Conservation (phyloP, 1,140 invertebrate genomes). For the Drosophila mayri region DNA sequence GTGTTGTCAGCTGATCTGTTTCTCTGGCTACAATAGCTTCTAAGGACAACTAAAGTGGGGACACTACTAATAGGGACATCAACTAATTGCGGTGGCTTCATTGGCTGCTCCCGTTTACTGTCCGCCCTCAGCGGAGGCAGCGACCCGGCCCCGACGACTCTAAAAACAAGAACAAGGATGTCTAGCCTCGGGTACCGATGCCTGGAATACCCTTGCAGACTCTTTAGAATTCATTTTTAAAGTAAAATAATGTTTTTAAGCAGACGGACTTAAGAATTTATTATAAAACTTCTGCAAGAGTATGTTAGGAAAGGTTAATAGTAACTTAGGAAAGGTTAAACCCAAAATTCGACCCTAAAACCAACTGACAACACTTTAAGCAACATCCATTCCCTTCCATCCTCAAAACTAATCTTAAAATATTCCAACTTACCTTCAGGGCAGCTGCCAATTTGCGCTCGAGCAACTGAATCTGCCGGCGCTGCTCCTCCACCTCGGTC, state of each 20-base stretch:
- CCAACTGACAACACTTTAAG: slow-evolving; percentile 68
- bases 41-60: slow-evolving; percentile 9
- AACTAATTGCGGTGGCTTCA: slow-evolving; percentile 62
- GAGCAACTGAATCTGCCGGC: slow-evolving; percentile 90
- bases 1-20: slow-evolving; percentile 78
- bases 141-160: slow-evolving; percentile 52
- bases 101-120: slow-evolving; percentile 55
- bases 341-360: slow-evolving; percentile 15
- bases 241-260: background rate
- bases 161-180: slow-evolving; percentile 61
- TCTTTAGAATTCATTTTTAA: background rate
- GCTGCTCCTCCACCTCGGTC: slow-evolving; percentile 92
- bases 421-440: slow-evolving; percentile 85
- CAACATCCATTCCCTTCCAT: slow-evolving; percentile 1
- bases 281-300: slow-evolving; percentile 26
- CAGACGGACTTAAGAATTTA: background rate
- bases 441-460: slow-evolving; percentile 89
- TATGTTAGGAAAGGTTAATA: slow-evolving; percentile 14
- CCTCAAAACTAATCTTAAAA: background rate
- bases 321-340: slow-evolving; percentile 11
- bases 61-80: slow-evolving; percentile 26
- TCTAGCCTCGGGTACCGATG: slow-evolving; percentile 29
- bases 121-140: slow-evolving; percentile 50
- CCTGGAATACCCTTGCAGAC: slow-evolving; percentile 20
- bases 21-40: slow-evolving; percentile 28